Evolutionary conservation across 2,797 vertebrate genomes (phyloP), one percentile per base, ranked within the genome.

Genomic region (Diglossa cyanea): DNA sequence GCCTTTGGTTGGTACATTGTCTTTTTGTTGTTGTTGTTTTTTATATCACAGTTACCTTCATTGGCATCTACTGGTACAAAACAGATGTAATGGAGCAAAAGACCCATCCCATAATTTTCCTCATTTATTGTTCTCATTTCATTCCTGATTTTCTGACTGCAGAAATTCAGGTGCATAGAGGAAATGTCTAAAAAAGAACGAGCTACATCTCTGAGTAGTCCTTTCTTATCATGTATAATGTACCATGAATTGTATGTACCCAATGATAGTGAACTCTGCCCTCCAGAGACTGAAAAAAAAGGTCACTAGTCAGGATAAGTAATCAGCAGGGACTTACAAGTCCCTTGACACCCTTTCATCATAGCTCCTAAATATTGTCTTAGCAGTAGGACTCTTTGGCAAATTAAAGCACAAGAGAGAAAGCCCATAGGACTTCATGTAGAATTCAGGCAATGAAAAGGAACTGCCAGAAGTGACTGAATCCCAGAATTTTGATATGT

Each of bases 361-460:
- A 0, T 53, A 78, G 48, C 60, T 88, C 47, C 85, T 86, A 81
- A 90, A 58, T 68, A 55, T 11, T 74, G 28, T 39, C 19, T 82
- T 85, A 73, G 28, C 53, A 89, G n/a, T 17, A 37, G 53, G 48
- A 12, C 71, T 85, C 12, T 68, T 75, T 67, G 74, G 67, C 30
- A 89, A 82, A 87, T 89, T 81, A 70, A 87, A 94, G 51, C 73
- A 81, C 26, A 13, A 40, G 78, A 91, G 72, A 65, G 33, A 60
- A 91, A 47, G 19, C 40, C 70, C 6, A 1, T 35, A 79, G 30
- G 42, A 82, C 67, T 92, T 91, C 26, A 33, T 9, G 2, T 57
- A 40, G 80, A 85, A 71, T 87, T 93, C 55, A 86, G 63, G 71
- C 48, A 63, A 61, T 89, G 68, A 92, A 79, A 77, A 91, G 67